Evolutionary conservation across 2,888 invertebrate species (phyloP).

Genomic region (Plebejus argus): DNA sequence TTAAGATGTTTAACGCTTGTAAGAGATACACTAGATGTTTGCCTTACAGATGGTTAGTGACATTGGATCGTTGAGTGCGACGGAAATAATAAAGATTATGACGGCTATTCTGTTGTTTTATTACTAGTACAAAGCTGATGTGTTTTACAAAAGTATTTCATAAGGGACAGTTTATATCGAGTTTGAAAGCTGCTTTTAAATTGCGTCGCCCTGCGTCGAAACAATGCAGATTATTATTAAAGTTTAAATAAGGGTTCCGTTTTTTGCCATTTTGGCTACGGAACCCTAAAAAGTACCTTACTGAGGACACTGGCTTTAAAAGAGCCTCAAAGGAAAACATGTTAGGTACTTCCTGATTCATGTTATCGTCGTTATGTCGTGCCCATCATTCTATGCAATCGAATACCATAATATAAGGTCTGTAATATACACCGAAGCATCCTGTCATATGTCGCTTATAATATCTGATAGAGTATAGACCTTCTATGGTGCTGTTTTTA

Average conservation of each 20-base stretch:
- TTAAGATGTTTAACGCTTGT: conserved; percentile 17
- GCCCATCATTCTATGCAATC: not conserved
- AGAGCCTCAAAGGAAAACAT: not conserved
- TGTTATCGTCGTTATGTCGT: conserved; percentile 13
- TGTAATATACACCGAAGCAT: not conserved
- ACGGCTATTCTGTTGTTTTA: conserved; percentile 49
- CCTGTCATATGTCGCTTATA: not conserved
- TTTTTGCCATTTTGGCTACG: too few species aligned
- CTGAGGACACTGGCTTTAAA: not conserved
- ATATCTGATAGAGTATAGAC: not conserved
- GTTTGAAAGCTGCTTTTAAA: too few species aligned
- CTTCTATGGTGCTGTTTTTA: not conserved
- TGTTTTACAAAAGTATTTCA: not conserved
- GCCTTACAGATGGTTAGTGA: conserved; percentile 66
- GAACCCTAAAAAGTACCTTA: too few species aligned
- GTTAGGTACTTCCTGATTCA: not conserved
- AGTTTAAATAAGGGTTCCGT: too few species aligned
- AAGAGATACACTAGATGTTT: conserved; percentile 44
- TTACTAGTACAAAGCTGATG: conserved; percentile 40
- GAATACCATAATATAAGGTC: not conserved
- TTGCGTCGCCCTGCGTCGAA: too few species aligned
- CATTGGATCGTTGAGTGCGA: conserved; percentile 49
- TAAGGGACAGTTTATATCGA: too few species aligned
- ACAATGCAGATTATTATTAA: too few species aligned
- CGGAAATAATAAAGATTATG: conserved; percentile 57